Conservation (phyloP, 2,113 vertebrate species). For the Nibea coibor region DNA sequence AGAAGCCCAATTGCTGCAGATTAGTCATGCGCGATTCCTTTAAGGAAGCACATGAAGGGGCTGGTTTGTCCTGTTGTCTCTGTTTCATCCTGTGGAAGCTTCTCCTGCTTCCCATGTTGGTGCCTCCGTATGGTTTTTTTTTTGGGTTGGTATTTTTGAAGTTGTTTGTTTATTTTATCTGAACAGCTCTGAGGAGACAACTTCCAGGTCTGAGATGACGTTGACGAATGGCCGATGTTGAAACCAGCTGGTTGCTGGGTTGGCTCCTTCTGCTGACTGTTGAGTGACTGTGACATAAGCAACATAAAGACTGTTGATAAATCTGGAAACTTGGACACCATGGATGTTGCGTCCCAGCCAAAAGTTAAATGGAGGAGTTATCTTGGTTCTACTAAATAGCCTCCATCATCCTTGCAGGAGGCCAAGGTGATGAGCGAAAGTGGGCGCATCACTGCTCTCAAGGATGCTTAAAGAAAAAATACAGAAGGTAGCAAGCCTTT, state of each 20-base stretch:
- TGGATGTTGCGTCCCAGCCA: neutral
- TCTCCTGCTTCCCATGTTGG: constrained; percentile 8
- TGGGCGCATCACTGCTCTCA: neutral
- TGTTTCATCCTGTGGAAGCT: constrained; percentile 34
- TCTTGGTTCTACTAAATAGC: neutral
- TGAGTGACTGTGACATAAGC: constrained; percentile 2
- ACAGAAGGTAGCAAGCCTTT: neutral
- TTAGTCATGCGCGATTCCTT: constrained; percentile 22
- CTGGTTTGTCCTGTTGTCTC: constrained; percentile 43
- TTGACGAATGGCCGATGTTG: neutral
- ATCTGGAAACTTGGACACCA: neutral
- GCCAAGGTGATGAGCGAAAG: neutral
- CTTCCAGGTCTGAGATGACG: neutral
- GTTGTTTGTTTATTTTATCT: constrained; percentile 18
- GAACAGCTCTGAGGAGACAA: neutral
- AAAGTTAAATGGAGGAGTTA: neutral
- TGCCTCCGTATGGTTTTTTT: too few relatives aligned
- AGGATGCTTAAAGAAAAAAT: neutral
- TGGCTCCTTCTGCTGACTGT: neutral
- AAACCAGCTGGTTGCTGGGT: neutral
- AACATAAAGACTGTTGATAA: neutral
- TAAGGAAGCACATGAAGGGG: constrained; percentile 42
- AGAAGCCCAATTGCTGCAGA: constrained; percentile 28
- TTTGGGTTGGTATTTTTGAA: constrained; percentile 1
- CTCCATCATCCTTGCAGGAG: neutral